These are phyloP conservation scores for Fragum whitleyi DNA, from an alignment of 2,888 invertebrate species.

Conservation along the genomic window DNA sequence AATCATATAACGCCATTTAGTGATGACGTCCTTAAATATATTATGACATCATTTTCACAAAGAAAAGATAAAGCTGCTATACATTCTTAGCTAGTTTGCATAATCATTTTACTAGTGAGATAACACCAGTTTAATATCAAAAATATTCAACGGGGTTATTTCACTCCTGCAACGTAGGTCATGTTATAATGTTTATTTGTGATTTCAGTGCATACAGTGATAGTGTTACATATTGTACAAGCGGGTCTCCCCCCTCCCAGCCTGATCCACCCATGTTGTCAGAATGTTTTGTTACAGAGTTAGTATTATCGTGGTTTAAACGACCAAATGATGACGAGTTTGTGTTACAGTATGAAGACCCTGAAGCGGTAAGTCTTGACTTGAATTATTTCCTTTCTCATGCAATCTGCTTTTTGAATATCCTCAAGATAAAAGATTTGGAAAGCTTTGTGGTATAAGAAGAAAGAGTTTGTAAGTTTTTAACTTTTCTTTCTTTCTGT, in stretches of 20 bases:
- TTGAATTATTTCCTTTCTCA: neutral
- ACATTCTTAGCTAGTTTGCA: no score
- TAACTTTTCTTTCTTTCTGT: no score
- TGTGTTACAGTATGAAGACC: slow-evolving; percentile 92
- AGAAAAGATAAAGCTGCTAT: no score
- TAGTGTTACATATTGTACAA: slow-evolving; percentile 87
- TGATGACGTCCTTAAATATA: no score
- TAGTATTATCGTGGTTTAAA: slow-evolving; percentile 91
- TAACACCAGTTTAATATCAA: no score
- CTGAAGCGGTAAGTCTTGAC: slow-evolving; percentile 85
- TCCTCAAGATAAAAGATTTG: no score
- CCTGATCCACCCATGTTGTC: slow-evolving; percentile 91
- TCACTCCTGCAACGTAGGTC: no score
- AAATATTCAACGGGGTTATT: no score
- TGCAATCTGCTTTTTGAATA: neutral
- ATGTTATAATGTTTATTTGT: neutral
- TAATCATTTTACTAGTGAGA: no score
- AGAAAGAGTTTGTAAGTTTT: neutral
- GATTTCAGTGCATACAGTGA: slow-evolving; percentile 84
- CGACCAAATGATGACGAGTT: slow-evolving; percentile 92
- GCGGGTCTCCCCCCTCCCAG: slow-evolving; percentile 92
- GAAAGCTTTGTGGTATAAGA: neutral
- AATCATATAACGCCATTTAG: no score
- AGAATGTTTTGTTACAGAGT: slow-evolving; percentile 88
- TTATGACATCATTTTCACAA: no score